Evolutionary conservation across 2,888 invertebrate genomes (phyloP), one percentile per base, ranked within the genome.

Genomic region (Thysanoteuthis rhombus): DNA sequence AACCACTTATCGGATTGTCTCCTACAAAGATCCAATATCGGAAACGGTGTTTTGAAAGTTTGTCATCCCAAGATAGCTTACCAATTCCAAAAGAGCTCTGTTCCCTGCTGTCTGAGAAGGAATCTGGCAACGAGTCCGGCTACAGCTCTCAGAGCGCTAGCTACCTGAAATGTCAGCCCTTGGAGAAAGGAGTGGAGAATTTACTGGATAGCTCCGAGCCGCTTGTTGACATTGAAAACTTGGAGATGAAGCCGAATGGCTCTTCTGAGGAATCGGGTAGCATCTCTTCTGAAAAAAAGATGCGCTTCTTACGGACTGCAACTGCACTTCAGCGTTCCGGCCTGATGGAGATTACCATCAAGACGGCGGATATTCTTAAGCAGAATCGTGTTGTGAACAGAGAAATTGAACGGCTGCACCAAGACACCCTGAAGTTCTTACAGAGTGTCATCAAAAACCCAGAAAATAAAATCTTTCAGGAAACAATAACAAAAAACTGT

Each of bases 371-470:
- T 28, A 97, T 98, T 40, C 97, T 98, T 97, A 97, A 98, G 94
- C 98, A 97, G 94, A 98, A 98, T 96, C 97, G 97, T 94, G 95
- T 98, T 90, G 97, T 98, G 94, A 98, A 98, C 95, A 97, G 97
- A 94, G 98, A 98, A 95, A 97, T 98, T 94, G 97, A 97, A 16
- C 97, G 97, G 47, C 96, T 98, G 89, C 98, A 98, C 95, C 97
- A 97, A 94, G 98, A 98, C 97, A 98, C 98, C 0, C 97, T 97
- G 8, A 97, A 98, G 94, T 98, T 98, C 95, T 97, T 98, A 38
- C 97, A 97, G 89, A 97, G 97, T 6, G 97, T 98, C 10, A 97
- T 98, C 97, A 97, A 97, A 93, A 98, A 98, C 95, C 97, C 95
- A 47, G 95, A 96, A 94, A 95, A 95, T 94, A 94, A 94, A 92